Base-by-base conservation (phyloP, 2,888 invertebrate genomes). In the Agrilus biguttatus region DNA sequence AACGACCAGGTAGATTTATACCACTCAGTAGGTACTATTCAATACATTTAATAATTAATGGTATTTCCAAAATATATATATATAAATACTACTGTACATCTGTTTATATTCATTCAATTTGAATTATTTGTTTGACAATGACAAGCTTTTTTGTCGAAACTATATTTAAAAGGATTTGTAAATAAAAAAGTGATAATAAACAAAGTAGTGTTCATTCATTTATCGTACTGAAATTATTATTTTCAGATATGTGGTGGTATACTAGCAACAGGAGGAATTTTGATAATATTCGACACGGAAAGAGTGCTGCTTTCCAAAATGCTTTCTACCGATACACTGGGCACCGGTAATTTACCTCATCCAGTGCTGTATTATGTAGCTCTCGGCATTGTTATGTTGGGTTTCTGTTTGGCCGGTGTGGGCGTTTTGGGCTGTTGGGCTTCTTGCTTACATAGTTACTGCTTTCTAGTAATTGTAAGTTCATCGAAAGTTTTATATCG, bases 361-460 rank as follows among this genome's bases (percentile, higher is more conserved):
- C 83, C 87, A 0, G 71, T 86, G 12, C 77, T 87, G 54, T 82
- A 85, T 59, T 87, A 87, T 58, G 69, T 83, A 7, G 78, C 84
- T 0, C 70, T 87, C 39, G 80, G 77, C 2, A 62, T 83, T 40
- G 72, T 83, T n/a, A 70, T 73, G 1, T 70, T 80, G 0, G 87
- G 87, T 1, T 69, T 86, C 42, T 62, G 77, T 33, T 73, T 83
- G 40, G 76, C 82, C 42, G 69, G 78, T 6, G 74, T 78, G 1
- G 78, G 83, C 4, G 75, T 86, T 37, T 64, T 86, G 14, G 87
- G 87, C 39, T 87, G 83, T 62, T 87, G 86, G 85, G 84, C 84
- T 1, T 78, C 82, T 1, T 84, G 83, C 55, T 70, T 83, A 53
- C 78, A 80, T 50, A 83, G 79, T 54, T 83, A 81, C 55, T 77